Evolutionary conservation across 2,113 vertebrate species (phyloP), one percentile per base, ranked within the genome.

Genomic region (Stigmatopora nigra): DNA sequence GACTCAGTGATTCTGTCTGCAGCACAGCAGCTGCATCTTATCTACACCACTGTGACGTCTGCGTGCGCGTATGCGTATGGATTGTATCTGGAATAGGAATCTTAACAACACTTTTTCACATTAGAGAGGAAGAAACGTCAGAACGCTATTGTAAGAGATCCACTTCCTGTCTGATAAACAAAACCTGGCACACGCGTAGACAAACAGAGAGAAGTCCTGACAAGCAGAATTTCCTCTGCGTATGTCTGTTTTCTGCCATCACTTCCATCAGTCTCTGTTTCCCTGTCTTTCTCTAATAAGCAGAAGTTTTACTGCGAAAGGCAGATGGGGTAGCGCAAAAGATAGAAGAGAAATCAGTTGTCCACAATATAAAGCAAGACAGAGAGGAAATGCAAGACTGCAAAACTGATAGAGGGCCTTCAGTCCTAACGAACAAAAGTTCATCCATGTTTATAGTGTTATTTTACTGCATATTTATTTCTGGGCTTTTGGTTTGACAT

Each of bases 141-240:
- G 83, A 84, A 82, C 66, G 77, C 80, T 86, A 79, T 84, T 89
- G 87, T 88, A 89, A 88, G 83, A 88, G 88, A 90, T 90, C 89
- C 78, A 88, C 86, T 90, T 89, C 84, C 80, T 79, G 84, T 85
- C 84, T 41, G 81, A 89, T 89, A 87, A 89, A 88, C 89, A 90
- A 45, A 45, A 86, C 81, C 74, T 74, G 55, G 60, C 65, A 38
- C 67, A 72, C 61, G 67, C 22, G 55, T 41, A 65, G 15, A 70
- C 67, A 63, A 61, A 67, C 53, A 69, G 60, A 66, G 45, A 83
- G n/a, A 86, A 76, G 70, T 69, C 78, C 84, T 83, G 82, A 86
- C 86, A 84, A 79, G 81, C 80, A 80, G 69, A 80, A 78, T 81
- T 78, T 67, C 49, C 80, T 78, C 70, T 77, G 59, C 78, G 66